Conservation (phyloP, 2,888 invertebrate genomes). For the Idaea straminata region DNA sequence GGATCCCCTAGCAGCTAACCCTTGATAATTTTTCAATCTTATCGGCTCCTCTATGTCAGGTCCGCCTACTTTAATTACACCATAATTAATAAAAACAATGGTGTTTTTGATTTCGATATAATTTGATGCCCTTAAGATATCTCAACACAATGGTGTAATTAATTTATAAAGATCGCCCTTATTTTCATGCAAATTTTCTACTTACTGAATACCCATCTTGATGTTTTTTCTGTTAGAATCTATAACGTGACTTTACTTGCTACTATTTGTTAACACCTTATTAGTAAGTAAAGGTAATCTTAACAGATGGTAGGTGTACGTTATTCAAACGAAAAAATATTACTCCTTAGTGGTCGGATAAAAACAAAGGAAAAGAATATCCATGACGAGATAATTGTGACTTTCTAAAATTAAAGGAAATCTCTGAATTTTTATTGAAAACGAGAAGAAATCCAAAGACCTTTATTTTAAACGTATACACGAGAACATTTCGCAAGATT, state of each 20-base stretch:
- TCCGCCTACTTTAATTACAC: not conserved
- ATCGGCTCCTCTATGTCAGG: not conserved
- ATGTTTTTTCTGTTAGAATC: not conserved
- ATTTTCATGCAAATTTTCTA: not conserved
- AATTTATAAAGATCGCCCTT: not conserved
- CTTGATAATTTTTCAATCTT: not conserved
- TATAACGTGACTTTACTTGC: not conserved
- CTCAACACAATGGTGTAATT: not conserved
- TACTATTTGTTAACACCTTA: not conserved
- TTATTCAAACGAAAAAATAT: no score
- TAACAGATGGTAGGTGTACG: no score
- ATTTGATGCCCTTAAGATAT: not conserved
- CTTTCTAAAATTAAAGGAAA: no score
- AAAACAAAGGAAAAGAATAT: no score
- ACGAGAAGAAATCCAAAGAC: no score
- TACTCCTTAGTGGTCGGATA: no score
- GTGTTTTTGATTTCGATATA: not conserved
- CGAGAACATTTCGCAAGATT: no score
- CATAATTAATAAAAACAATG: not conserved
- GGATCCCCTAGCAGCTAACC: no score
- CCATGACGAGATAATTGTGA: no score
- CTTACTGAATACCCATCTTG: not conserved
- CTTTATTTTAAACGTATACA: no score
- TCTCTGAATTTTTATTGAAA: no score
- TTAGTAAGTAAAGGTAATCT: no score